Conservation (phyloP, 2,797 vertebrate genomes). For the Octomys mimax region DNA sequence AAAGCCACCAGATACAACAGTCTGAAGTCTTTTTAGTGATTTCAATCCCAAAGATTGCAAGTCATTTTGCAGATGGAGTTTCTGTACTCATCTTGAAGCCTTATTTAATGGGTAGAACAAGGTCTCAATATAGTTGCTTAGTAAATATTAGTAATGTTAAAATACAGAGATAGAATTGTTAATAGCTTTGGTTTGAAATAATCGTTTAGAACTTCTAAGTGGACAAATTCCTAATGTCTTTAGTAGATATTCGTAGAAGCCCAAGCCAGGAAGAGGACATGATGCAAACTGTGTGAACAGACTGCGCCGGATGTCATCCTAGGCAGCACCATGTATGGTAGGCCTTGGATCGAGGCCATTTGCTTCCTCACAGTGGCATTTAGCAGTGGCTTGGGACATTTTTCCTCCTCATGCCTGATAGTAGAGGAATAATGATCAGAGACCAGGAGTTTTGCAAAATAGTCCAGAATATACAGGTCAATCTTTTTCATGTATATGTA, state of each 20-base stretch:
- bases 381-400: not conserved
- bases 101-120: not conserved
- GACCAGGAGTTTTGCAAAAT: not conserved
- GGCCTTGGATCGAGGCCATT: not conserved
- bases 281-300: not conserved
- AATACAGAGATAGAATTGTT: not conserved
- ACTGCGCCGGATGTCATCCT: no score
- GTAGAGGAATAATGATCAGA: not conserved
- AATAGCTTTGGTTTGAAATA: not conserved
- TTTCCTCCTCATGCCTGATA: not conserved
- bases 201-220: not conserved
- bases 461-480: not conserved
- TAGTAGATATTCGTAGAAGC: not conserved
- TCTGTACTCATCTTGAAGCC: not conserved
- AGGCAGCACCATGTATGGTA: accelerated
- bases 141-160: conserved; percentile 9
- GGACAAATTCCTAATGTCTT: not conserved
- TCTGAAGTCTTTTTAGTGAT: not conserved
- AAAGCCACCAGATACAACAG: not conserved
- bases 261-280: not conserved
- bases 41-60: not conserved
- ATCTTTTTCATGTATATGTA: no score
- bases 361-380: not conserved
- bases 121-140: not conserved
- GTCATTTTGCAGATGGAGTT: not conserved